phyloP scores from a whole-genome alignment of 2,888 invertebrate genomes.

The Andricus quercusramuli region DNA sequence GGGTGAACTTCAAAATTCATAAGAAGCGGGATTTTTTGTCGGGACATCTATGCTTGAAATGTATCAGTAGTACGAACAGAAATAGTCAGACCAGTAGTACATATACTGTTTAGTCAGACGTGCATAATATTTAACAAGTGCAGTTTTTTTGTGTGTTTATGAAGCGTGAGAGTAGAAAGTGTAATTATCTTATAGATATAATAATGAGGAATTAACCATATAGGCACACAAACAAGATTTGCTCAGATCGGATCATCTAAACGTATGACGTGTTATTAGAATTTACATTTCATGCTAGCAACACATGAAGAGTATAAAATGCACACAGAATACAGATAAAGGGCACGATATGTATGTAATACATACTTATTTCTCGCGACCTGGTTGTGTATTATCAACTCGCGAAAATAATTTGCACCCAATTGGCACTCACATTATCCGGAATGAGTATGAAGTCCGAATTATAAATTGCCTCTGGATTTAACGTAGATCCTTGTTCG shows the following conservation, averaged over 20 bases:
- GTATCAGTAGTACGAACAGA: background rate
- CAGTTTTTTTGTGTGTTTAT: background rate
- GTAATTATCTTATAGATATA: background rate
- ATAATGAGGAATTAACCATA: background rate
- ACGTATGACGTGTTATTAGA: slow-evolving; percentile 28
- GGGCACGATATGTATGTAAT: slow-evolving; percentile 23
- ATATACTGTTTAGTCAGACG: background rate
- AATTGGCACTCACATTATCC: slow-evolving; percentile 29
- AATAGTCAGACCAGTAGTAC: background rate
- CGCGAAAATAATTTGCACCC: slow-evolving; percentile 22
- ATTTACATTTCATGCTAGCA: slow-evolving; percentile 29
- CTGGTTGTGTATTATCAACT: slow-evolving; percentile 22
- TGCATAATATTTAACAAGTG: background rate
- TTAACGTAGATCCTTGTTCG: background rate
- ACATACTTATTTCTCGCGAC: slow-evolving; percentile 32
- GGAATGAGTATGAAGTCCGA: background rate
- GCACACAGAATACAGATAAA: slow-evolving; percentile 14
- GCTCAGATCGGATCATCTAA: slow-evolving; percentile 10
- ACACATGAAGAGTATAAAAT: slow-evolving; percentile 22
- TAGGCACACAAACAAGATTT: slow-evolving; percentile 17
- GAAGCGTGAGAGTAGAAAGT: background rate
- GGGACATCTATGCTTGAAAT: background rate
- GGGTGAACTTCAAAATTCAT: background rate
- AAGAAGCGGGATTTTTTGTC: background rate
- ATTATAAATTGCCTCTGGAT: background rate